A percentile compares a stretch with the other conserved stretches of the same genome.
These are phyloP conservation scores for Rhaphigaster nebulosa DNA, from an alignment of 2,888 invertebrate genomes.

Conservation along the genomic window DNA sequence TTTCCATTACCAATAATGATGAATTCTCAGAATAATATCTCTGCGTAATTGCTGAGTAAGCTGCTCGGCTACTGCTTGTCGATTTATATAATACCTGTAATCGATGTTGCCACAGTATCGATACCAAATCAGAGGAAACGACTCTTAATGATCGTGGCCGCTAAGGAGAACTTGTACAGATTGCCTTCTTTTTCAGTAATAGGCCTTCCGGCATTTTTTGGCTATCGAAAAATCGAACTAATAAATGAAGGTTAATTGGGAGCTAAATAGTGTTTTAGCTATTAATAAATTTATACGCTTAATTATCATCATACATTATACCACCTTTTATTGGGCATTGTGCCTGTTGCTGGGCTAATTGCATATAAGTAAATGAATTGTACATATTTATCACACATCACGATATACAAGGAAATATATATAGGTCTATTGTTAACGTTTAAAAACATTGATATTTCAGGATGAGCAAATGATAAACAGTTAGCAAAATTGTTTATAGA, in stretches of 20 bases:
- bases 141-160: not conserved
- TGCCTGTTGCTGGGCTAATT: too few relatives aligned
- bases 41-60: not conserved
- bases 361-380: too few relatives aligned
- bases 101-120: slow-evolving; percentile 17
- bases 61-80: slow-evolving; percentile 33
- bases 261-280: too few relatives aligned
- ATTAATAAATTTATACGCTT: too few relatives aligned
- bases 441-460: too few relatives aligned
- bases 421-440: too few relatives aligned
- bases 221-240: not conserved
- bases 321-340: too few relatives aligned
- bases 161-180: not conserved
- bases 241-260: not conserved
- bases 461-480: too few relatives aligned
- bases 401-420: too few relatives aligned
- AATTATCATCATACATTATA: too few relatives aligned
- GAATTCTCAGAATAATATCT: slow-evolving; percentile 15
- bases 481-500: too few relatives aligned
- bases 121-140: slow-evolving; percentile 1
- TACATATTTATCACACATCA: too few relatives aligned
- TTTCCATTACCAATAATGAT: not conserved
- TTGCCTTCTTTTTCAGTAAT: not conserved
- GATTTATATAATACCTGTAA: slow-evolving; percentile 28
- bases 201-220: not conserved